Base-by-base conservation (phyloP, 2,888 invertebrate species). In the Hydroisotoma schaefferi region DNA sequence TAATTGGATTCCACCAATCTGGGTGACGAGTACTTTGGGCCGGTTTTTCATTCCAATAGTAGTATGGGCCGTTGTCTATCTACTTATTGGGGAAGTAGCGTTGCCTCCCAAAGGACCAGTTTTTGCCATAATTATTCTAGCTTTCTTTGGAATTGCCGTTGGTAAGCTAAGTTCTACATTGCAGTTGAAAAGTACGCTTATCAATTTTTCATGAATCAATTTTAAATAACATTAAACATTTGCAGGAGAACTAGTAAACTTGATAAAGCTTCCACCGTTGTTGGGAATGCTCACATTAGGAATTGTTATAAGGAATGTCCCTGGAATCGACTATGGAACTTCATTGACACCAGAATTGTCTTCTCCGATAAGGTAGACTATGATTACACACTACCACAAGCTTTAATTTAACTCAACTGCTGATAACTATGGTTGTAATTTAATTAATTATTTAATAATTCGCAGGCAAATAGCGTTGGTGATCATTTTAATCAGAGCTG, bases 271-370 rank as follows among this genome's bases (percentile, higher is more conserved):
- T 61, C 92, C 92, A 1, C 85, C 89, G 1, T 82, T 92, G n/a
- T 87, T 91, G 71, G 92, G 92, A 55, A 92, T 93, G 92, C 82
- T 93, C 23, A 78, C 88, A 70, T 86, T 88, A 43, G 92, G 92
- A 70, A 83, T 91, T 54, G 73, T 89, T 43, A 82, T 86, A 72
- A 84, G 82, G 75, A 67, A 67, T 55, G 57, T 65, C 10, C 62
- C 67, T 2, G 44, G 49, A 15, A 37, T 64, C 33, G 60, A 57
- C 25, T 54, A 52, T 44, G 63, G 54, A 8, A 51, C 28, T 46
- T 40, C 55, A 27, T 10, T 67, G 1, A 28, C 38, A 8, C 43
- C 58, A 1, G 22, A 53, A 5, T 53, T 63, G n/a, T 61, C 68
- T 20, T 61, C 68, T 10, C 47, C 56, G 8, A 28, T 68, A 15